phyloP scores from a whole-genome alignment of 2,797 vertebrate genomes.

The Muraenolepis orangiensis region DNA sequence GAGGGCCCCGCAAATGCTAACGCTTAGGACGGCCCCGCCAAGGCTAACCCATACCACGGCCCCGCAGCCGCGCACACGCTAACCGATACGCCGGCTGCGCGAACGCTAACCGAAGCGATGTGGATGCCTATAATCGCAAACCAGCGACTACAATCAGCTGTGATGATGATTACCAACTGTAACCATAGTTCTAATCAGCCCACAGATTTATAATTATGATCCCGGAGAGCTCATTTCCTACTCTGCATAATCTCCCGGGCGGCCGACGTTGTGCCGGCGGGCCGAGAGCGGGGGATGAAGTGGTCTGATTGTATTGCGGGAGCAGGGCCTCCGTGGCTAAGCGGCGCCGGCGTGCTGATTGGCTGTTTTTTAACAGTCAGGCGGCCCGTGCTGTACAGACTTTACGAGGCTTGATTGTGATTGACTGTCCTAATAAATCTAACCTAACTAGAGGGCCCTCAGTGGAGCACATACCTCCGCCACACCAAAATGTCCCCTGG shows the following conservation, averaged over 20 bases:
- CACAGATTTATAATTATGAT: constrained; percentile 76
- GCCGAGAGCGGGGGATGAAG: constrained; percentile 42
- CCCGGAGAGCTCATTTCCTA: constrained; percentile 70
- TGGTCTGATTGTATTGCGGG: constrained; percentile 50
- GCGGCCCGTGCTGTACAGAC: constrained; percentile 32
- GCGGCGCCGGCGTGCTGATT: constrained; percentile 57
- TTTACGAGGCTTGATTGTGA: constrained; percentile 35
- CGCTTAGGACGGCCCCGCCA: too few relatives aligned
- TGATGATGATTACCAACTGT: constrained; percentile 75
- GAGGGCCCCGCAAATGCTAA: too few relatives aligned
- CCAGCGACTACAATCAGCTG: constrained; percentile 62
- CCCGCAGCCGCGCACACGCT: too few relatives aligned
- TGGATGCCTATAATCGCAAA: constrained; percentile 69
- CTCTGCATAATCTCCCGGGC: constrained; percentile 55
- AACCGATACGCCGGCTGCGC: too few relatives aligned
- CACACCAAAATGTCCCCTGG: too few relatives aligned
- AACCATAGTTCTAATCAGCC: constrained; percentile 74
- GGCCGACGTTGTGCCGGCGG: constrained; percentile 36
- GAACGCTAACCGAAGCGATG: too few relatives aligned
- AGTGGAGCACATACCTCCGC: too few relatives aligned
- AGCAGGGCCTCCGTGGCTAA: constrained; percentile 34
- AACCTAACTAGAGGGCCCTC: not conserved
- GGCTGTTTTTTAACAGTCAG: constrained; percentile 46
- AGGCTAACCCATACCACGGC: too few relatives aligned
- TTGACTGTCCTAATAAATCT: constrained; percentile 28